Conservation (phyloP, 2,113 vertebrate species). For the Verasper variegatus region DNA sequence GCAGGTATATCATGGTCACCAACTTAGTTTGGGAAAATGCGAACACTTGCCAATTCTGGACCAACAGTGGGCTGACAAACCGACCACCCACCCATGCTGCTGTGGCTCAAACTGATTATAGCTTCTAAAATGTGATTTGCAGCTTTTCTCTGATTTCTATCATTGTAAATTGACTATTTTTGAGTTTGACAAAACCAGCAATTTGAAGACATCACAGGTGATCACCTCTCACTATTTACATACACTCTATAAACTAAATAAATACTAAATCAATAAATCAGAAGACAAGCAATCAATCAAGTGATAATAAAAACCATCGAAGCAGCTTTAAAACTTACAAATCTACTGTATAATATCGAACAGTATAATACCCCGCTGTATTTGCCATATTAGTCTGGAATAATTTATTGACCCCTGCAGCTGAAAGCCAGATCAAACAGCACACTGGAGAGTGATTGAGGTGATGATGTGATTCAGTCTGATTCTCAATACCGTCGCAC, state of each 20-base stretch:
- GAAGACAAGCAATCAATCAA: neutral
- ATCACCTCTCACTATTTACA: neutral
- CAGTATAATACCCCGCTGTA: neutral
- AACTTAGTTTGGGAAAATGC: neutral
- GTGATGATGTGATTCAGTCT: neutral
- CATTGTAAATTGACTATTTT: too few species aligned
- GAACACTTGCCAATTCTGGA: neutral
- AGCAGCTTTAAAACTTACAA: neutral
- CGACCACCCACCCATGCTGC: neutral
- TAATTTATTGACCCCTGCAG: neutral
- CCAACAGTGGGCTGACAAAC: neutral
- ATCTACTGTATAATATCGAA: neutral
- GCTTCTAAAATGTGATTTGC: too few species aligned
- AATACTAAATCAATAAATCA: neutral
- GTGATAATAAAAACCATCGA: neutral
- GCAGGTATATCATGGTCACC: neutral
- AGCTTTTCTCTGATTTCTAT: too few species aligned
- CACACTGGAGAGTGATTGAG: conserved; percentile 8
- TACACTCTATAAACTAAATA: neutral
- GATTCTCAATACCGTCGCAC: conserved; percentile 13
- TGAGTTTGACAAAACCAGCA: neutral
- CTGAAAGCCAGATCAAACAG: conserved; percentile 1
- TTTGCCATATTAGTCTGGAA: conserved; percentile 1
- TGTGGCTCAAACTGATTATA: too few species aligned
- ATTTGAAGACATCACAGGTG: neutral